Evolutionary conservation across 2,888 invertebrate genomes (phyloP), one percentile per base, ranked within the genome.

Genomic region (Aproaerema taeniolella): DNA sequence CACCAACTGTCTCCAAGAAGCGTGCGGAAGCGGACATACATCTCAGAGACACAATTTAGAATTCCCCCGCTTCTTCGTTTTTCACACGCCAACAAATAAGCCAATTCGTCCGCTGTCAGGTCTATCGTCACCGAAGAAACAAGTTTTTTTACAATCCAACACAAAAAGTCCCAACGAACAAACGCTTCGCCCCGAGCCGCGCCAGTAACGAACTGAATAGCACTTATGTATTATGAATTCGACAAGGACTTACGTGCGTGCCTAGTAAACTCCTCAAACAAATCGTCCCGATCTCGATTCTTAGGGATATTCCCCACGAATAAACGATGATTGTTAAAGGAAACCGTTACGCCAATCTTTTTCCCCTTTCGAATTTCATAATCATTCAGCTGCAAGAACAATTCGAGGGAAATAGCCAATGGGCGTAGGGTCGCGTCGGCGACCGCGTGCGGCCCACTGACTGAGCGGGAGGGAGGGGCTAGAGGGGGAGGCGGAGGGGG

Each of bases 291-390:
- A 93, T 96, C 96, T 93, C 97, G 96, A 93, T 95, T 97, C 94
- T 98, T 98, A 92, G 98, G 97, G 93, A 98, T 97, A 96, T 98
- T 98, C 90, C 97, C 98, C 92, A 98, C 97, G 95, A 97, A 98
- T 92, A 98, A 95, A 91, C 97, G 95, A 91, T 96, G 96, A 94
- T 98, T 98, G 93, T 98, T 97, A 94, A 96, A 96, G 91, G 97
- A 98, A 92, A 97, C 94, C 91, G 97, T 97, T 89, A 97, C 97
- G 92, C 97, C 97, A 93, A 98, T 95, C 93, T 95, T 95, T 94
- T 97, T 97, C 91, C 97, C 97, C 91, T 96, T 96, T 92, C 95
- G 94, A 93, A 98, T 96, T 94, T 97, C 97, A 94, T 94, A 95
- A 94, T 97, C 96, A 94, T 98, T 97, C 92, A 97, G 95, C 97